Evolutionary conservation across 1,140 invertebrate species (phyloP).

Genomic region (Dendrolimus kikuchii): DNA sequence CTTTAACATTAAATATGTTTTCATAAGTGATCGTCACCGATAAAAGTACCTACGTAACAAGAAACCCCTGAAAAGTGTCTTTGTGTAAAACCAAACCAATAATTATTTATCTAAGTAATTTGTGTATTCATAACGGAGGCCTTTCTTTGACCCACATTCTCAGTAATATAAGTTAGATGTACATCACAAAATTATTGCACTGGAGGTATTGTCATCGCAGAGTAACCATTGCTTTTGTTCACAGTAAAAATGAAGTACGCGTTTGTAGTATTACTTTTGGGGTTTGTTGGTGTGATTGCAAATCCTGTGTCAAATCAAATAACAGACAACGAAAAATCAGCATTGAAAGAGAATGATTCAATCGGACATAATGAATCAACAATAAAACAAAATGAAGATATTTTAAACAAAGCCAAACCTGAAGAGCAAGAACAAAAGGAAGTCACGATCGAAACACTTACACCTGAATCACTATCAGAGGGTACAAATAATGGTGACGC

Average conservation of each 20-base stretch:
- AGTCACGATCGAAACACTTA: slow-evolving; percentile 12
- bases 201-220: background rate
- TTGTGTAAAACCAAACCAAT: background rate
- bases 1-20: no score
- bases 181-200: background rate
- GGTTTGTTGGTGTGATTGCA: slow-evolving; percentile 23
- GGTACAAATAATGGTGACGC: slow-evolving; percentile 3
- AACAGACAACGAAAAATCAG: slow-evolving; percentile 12
- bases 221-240: slow-evolving; percentile 15
- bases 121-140: slow-evolving; percentile 12
- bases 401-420: slow-evolving; percentile 15
- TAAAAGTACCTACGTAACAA: no score
- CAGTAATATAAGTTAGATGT: slow-evolving; percentile 30
- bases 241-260: slow-evolving; percentile 49
- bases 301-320: slow-evolving; percentile 25
- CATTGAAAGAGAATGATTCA: slow-evolving; percentile 9
- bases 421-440: slow-evolving; percentile 20
- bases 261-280: slow-evolving; percentile 26
- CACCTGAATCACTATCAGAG: slow-evolving; percentile 11
- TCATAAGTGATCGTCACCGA: no score
- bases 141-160: slow-evolving; percentile 50
- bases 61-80: background rate
- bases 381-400: slow-evolving; percentile 8
- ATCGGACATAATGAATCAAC: slow-evolving; percentile 20
- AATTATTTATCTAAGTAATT: slow-evolving; percentile 24